Percentiles rank a stretch among this genome's conserved stretches.
These are phyloP conservation scores for Budorcas taxicolor DNA, from an alignment of 2,113 vertebrate species.

Conservation along the genomic window DNA sequence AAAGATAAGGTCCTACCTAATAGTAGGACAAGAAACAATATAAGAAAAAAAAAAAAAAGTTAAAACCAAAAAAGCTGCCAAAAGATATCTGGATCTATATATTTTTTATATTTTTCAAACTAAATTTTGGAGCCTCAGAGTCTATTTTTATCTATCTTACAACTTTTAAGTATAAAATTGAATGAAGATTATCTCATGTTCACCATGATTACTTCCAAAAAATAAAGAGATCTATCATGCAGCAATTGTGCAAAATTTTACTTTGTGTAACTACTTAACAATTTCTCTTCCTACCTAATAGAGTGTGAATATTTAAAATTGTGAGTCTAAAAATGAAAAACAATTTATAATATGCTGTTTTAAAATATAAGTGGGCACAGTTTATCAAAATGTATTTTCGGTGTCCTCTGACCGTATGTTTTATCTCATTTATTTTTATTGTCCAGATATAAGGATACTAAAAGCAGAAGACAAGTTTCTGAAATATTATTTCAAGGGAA, in stretches of 20 bases:
- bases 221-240: background rate
- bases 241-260: background rate
- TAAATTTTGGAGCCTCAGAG: background rate
- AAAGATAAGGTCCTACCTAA: background rate
- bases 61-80: background rate
- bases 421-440: background rate
- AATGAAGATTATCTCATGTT: background rate
- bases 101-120: background rate
- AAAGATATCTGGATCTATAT: background rate
- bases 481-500: background rate
- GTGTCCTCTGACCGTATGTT: background rate
- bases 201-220: background rate
- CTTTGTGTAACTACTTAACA: background rate
- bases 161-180: background rate
- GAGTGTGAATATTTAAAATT: background rate
- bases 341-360: background rate
- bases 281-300: background rate
- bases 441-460: background rate
- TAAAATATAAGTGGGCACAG: background rate
- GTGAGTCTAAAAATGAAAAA: background rate
- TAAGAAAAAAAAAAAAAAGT: background rate
- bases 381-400: background rate
- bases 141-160: background rate
- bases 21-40: background rate
- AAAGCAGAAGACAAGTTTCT: background rate